Percentiles rank a stretch among this genome's conserved stretches.
These are phyloP conservation scores for Muntiacus muntjak DNA, from an alignment of 2,113 vertebrate genomes.

Conservation along the genomic window DNA sequence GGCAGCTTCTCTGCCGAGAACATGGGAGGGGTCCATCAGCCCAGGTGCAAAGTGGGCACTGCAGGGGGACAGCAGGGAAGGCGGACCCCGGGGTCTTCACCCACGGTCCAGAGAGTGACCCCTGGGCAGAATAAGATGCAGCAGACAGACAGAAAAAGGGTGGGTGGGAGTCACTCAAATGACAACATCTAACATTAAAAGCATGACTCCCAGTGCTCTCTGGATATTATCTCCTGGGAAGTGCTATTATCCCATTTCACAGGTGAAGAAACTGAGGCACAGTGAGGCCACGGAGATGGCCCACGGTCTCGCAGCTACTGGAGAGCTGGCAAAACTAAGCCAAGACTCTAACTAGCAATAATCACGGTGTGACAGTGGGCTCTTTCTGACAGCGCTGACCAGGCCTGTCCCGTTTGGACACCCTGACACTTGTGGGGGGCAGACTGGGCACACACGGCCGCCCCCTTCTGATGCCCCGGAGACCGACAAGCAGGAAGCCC, in stretches of 20 bases:
- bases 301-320: not conserved
- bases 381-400: not conserved
- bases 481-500: too few relatives aligned
- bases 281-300: too few relatives aligned
- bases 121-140: not conserved
- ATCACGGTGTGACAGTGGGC: accelerated
- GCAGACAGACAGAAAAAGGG: not conserved
- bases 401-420: too few relatives aligned
- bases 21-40: too few relatives aligned
- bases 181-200: not conserved
- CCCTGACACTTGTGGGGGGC: not conserved
- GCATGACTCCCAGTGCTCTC: too few relatives aligned
- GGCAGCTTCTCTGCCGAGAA: not conserved
- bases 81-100: not conserved
- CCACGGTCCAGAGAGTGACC: not conserved
- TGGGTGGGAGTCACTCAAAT: too few relatives aligned
- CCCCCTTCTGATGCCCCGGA: not conserved
- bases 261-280: not conserved
- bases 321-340: not conserved
- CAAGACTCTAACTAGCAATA: not conserved
- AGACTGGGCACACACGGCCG: accelerated
- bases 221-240: not conserved
- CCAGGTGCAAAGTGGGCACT: too few relatives aligned
- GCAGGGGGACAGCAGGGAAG: not conserved
- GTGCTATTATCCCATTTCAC: not conserved